Conservation (phyloP, 2,888 invertebrate genomes). For the Falcaria lacertinaria region DNA sequence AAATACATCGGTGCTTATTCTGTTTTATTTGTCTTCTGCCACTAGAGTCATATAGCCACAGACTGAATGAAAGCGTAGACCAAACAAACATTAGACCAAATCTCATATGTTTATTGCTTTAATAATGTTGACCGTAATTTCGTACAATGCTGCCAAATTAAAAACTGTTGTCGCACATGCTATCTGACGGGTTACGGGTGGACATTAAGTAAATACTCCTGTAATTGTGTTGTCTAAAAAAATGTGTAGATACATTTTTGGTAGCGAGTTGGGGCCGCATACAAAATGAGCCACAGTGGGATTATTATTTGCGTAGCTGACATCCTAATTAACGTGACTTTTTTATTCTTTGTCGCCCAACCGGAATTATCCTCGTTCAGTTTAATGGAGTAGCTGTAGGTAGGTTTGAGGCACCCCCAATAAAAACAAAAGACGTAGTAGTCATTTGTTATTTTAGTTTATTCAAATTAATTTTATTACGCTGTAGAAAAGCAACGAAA, state of each 20-base stretch:
- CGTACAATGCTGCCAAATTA: slow-evolving; percentile 31
- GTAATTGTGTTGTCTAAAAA: slow-evolving; percentile 70
- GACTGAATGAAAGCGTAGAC: slow-evolving; percentile 11
- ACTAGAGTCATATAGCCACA: background rate
- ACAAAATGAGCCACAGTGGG: slow-evolving; percentile 63
- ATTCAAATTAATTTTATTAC: background rate
- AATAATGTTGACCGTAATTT: slow-evolving; percentile 22
- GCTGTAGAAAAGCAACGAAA: slow-evolving; percentile 19
- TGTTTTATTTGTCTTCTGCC: background rate
- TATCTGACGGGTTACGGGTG: slow-evolving; percentile 35
- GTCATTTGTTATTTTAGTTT: background rate
- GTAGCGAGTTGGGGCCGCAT: slow-evolving; percentile 55
- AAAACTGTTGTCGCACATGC: slow-evolving; percentile 46
- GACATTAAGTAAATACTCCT: slow-evolving; percentile 67
- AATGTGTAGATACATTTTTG: slow-evolving; percentile 63
- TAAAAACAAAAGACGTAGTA: background rate
- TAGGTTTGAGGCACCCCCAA: too few species aligned
- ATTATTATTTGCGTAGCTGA: slow-evolving; percentile 72
- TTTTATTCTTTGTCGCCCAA: slow-evolving; percentile 52
- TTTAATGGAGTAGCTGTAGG: slow-evolving; percentile 39
- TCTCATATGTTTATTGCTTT: slow-evolving; percentile 29
- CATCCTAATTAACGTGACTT: slow-evolving; percentile 72
- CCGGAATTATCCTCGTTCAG: slow-evolving; percentile 43
- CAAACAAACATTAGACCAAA: slow-evolving; percentile 14
- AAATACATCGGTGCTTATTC: slow-evolving; percentile 5